Evolutionary conservation across 2,888 invertebrate species (phyloP).

Genomic region (Brachyptera risi): DNA sequence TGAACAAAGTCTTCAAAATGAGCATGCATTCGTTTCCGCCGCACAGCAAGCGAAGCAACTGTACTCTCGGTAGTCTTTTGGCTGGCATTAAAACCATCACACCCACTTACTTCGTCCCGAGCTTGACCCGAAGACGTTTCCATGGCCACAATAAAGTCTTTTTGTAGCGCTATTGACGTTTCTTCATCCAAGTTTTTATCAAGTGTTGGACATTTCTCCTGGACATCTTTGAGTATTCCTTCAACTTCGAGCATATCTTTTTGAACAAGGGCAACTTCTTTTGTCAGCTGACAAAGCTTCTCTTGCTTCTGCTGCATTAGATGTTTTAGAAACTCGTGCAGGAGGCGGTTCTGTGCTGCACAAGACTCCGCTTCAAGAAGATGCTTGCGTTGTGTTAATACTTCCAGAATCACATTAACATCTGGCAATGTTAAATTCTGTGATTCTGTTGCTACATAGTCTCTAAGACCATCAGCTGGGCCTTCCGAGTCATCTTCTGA

Average conservation of each 20-base stretch:
- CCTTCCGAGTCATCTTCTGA: conserved; percentile 40
- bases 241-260: conserved; percentile 69
- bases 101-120: conserved; percentile 31
- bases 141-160: conserved; percentile 10
- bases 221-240: conserved; percentile 55
- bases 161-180: conserved; percentile 17
- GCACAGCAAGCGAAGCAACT: conserved; percentile 56
- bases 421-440: conserved; percentile 70
- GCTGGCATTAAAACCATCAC: conserved; percentile 38
- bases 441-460: conserved; percentile 61
- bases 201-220: conserved; percentile 54
- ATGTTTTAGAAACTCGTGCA: conserved; percentile 78
- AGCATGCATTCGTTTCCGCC: conserved; percentile 71
- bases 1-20: conserved; percentile 88
- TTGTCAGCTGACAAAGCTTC: conserved; percentile 59
- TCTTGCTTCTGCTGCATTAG: conserved; percentile 68
- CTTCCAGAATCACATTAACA: conserved; percentile 76
- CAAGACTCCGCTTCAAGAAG: conserved; percentile 76
- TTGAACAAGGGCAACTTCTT: conserved; percentile 71
- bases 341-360: conserved; percentile 72
- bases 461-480: conserved; percentile 53
- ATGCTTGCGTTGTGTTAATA: conserved; percentile 72
- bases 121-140: conserved; percentile 20
- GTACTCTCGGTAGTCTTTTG: conserved; percentile 38
- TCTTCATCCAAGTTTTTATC: conserved; percentile 45